Evolutionary conservation across 2,113 vertebrate species (phyloP).

Genomic region (Eurypyga helias): DNA sequence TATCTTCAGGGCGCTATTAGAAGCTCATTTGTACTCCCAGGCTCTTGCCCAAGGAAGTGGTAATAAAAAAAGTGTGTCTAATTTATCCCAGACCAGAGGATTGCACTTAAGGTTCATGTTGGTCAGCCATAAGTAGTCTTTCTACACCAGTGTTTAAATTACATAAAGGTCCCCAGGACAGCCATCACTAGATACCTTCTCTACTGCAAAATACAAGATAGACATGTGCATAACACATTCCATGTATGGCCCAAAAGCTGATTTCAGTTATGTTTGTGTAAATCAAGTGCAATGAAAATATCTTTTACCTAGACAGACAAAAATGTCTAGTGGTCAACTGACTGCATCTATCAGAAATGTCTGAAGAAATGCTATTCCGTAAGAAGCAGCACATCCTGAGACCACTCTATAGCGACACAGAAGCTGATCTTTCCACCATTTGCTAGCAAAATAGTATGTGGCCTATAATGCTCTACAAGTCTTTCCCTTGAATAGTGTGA

Average conservation of each 20-base stretch:
- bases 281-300: neutral
- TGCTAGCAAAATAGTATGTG: neutral
- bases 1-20: neutral
- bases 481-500: neutral
- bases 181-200: neutral
- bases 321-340: neutral
- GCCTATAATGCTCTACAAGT: neutral
- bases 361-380: neutral
- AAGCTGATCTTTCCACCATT: neutral
- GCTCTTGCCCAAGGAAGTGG: neutral
- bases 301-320: neutral
- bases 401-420: neutral
- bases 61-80: neutral
- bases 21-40: neutral
- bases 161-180: neutral
- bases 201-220: neutral
- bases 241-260: neutral
- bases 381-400: neutral
- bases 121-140: neutral
- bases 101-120: neutral
- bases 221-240: accelerated
- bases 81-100: neutral
- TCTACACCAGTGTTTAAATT: neutral
- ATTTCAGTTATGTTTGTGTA: neutral
- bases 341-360: neutral